A percentile compares a stretch with the other conserved stretches of the same genome.
phyloP scores from a whole-genome alignment of 1,140 invertebrate genomes.

The Drosophila ananassae region DNA sequence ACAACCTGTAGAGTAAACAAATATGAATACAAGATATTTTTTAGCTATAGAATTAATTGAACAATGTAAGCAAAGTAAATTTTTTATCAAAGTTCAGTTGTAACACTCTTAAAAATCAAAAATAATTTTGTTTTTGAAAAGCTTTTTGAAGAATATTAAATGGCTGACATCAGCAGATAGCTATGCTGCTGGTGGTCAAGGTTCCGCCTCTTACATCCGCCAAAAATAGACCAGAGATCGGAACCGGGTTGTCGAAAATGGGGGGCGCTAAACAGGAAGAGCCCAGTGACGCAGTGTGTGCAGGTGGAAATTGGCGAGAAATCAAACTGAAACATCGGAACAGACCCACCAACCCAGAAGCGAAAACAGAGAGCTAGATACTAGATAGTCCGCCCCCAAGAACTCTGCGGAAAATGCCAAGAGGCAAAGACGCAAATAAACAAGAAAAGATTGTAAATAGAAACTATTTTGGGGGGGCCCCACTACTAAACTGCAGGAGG shows the following conservation, averaged over 20 bases:
- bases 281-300: constrained; percentile 72
- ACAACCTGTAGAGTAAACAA: background rate
- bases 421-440: constrained; percentile 61
- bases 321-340: constrained; percentile 51
- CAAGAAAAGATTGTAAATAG: constrained; percentile 39
- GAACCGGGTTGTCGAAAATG: constrained; percentile 14
- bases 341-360: constrained; percentile 29
- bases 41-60: background rate
- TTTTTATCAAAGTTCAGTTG: background rate
- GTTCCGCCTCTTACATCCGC: constrained; percentile 64
- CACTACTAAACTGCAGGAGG: constrained; percentile 44
- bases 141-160: constrained; percentile 9
- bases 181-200: constrained; percentile 68
- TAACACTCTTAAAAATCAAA: background rate
- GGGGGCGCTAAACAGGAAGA: constrained; percentile 61
- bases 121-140: background rate
- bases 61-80: background rate
- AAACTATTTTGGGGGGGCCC: constrained; percentile 44
- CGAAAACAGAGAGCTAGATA: constrained; percentile 12
- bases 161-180: constrained; percentile 72
- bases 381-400: constrained; percentile 16
- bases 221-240: constrained; percentile 53
- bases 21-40: background rate
- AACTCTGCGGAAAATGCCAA: constrained; percentile 32
- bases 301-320: constrained; percentile 61